Percentiles rank a stretch among this genome's conserved stretches.
These are phyloP conservation scores for Cephus pygmeus DNA, from an alignment of 2,888 invertebrate species.

Conservation along the genomic window DNA sequence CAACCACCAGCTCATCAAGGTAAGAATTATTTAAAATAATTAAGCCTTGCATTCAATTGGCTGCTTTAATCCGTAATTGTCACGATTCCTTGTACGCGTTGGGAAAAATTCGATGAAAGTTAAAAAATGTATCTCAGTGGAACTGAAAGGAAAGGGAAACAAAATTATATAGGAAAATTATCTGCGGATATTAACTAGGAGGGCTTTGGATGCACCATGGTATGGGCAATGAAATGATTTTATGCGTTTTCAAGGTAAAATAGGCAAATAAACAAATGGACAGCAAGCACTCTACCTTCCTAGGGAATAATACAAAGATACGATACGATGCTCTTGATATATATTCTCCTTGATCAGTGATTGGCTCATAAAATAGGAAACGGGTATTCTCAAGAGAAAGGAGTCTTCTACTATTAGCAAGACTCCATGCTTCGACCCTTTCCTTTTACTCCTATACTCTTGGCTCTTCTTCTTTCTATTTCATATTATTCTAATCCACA, in stretches of 20 bases:
- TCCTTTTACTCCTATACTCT: not conserved
- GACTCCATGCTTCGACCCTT: not conserved
- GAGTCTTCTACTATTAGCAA: not conserved
- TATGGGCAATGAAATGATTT: not conserved
- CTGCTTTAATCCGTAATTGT: not conserved
- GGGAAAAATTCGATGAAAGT: not conserved
- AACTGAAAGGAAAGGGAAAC: not conserved
- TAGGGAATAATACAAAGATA: not conserved
- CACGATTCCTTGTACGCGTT: not conserved
- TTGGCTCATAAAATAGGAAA: not conserved
- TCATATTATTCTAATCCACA: not conserved
- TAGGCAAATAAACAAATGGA: not conserved
- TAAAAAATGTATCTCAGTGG: not conserved
- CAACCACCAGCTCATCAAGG: constrained; percentile 59
- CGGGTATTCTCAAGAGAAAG: not conserved
- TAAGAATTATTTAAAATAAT: constrained; percentile 32
- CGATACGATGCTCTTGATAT: not conserved
- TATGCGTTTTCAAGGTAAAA: not conserved
- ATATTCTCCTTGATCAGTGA: not conserved
- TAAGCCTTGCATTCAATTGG: not conserved
- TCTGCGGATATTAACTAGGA: not conserved
- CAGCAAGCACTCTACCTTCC: not conserved
- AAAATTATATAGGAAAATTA: not conserved
- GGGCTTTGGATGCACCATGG: not conserved
- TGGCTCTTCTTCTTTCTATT: not conserved